Evolutionary conservation across 2,797 vertebrate genomes (phyloP).

Genomic region (Mormyrops boulengeri): DNA sequence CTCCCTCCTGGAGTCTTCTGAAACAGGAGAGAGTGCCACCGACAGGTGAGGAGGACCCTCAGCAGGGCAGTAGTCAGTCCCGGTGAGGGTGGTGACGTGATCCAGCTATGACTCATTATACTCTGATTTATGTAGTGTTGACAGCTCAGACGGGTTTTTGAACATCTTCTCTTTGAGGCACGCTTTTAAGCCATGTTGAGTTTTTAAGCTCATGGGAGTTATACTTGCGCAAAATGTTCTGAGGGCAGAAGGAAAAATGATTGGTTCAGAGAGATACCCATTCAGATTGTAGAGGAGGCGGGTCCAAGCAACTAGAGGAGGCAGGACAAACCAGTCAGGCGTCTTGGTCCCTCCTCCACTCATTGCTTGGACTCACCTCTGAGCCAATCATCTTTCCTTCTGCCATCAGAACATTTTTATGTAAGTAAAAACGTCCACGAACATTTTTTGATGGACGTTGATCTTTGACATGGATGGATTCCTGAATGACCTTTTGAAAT

Average conservation of each 20-base stretch:
- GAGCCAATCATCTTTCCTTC: too few relatives aligned
- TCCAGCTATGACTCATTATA: not conserved
- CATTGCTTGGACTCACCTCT: too few relatives aligned
- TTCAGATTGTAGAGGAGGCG: too few relatives aligned
- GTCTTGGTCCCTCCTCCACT: too few relatives aligned
- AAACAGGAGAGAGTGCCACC: constrained; percentile 2
- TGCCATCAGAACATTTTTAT: too few relatives aligned
- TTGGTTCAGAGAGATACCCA: too few relatives aligned
- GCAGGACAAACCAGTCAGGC: too few relatives aligned
- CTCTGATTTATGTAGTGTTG: not conserved
- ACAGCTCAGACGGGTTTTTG: not conserved
- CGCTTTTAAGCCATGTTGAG: not conserved
- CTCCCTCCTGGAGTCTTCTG: constrained; percentile 27
- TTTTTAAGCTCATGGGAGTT: not conserved
- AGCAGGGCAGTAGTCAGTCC: not conserved
- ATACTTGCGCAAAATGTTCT: too few relatives aligned
- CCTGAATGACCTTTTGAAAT: not conserved
- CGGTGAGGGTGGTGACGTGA: not conserved
- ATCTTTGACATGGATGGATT: not conserved
- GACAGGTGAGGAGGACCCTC: constrained; percentile 17
- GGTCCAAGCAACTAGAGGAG: too few relatives aligned
- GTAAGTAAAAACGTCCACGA: too few relatives aligned
- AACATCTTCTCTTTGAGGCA: not conserved
- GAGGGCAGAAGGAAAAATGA: too few relatives aligned
- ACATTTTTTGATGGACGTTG: not conserved